A percentile compares a stretch with the other conserved stretches of the same genome.
These are phyloP conservation scores for Drosophila algonquin DNA, from an alignment of 2,888 invertebrate species.

Conservation along the genomic window DNA sequence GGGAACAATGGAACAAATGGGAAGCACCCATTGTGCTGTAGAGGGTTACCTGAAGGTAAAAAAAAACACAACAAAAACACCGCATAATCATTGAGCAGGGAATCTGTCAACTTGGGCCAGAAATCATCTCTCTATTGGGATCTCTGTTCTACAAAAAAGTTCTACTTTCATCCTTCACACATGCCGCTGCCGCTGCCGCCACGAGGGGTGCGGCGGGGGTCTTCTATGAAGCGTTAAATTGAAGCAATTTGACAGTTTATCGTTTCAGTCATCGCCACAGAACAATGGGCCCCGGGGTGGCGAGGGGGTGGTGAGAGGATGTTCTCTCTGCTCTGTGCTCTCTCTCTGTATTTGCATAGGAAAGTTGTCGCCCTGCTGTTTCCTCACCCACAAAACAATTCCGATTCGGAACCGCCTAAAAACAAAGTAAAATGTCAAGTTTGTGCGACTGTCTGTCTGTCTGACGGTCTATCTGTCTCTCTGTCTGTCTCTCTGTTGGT, in stretches of 20 bases:
- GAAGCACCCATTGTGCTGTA: constrained; percentile 9
- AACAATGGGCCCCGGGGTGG: constrained; percentile 24
- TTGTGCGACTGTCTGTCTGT: constrained; percentile 8
- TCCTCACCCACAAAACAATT: background rate
- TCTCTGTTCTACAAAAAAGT: background rate
- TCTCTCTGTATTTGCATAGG: constrained; percentile 28
- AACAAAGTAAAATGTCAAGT: constrained; percentile 39
- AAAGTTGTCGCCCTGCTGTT: background rate
- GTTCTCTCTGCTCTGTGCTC: background rate
- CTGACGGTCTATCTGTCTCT: constrained; percentile 6
- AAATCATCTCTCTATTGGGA: background rate
- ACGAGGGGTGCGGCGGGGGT: constrained; percentile 2
- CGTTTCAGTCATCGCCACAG: constrained; percentile 53
- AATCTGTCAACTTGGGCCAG: background rate
- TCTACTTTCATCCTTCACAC: background rate
- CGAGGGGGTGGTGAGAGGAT: background rate
- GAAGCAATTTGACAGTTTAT: constrained; percentile 80
- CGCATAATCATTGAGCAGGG: constrained; percentile 13
- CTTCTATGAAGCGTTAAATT: constrained; percentile 78
- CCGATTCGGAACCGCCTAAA: constrained; percentile 41
- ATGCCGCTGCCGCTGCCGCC: background rate
- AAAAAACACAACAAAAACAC: constrained; percentile 14
- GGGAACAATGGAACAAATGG: constrained; percentile 17
- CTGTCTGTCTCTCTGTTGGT: constrained; percentile 3
- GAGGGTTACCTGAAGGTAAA: constrained; percentile 20